Conservation (phyloP, 2,797 vertebrate genomes). For the Psittacula echo region DNA sequence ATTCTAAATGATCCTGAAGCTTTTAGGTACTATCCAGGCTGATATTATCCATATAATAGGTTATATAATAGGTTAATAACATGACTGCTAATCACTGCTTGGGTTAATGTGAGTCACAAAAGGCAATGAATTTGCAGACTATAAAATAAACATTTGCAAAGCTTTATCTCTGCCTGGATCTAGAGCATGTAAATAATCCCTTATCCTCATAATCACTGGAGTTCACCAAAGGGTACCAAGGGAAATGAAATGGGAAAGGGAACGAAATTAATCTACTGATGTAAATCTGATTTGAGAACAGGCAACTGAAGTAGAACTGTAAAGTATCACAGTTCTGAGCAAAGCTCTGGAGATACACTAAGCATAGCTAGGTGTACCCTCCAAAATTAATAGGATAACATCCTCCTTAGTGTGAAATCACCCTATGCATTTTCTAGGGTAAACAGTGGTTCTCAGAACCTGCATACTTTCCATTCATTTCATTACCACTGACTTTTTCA, state of each 20-base stretch:
- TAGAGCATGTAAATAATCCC: slow-evolving; percentile 35
- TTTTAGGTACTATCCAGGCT: neutral
- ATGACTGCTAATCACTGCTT: slow-evolving; percentile 24
- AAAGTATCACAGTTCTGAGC: neutral
- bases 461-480: neutral
- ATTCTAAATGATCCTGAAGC: neutral
- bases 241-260: slow-evolving; percentile 17
- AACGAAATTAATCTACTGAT: slow-evolving; percentile 39
- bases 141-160: slow-evolving; percentile 46
- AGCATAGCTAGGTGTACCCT: neutral
- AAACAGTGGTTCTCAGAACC: neutral
- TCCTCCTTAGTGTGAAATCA: neutral
- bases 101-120: slow-evolving; percentile 47
- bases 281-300: slow-evolving; percentile 13
- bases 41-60: neutral
- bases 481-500: neutral
- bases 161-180: slow-evolving; percentile 20
- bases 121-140: slow-evolving; percentile 38
- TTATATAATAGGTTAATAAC: slow-evolving; percentile 38
- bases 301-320: slow-evolving; percentile 20
- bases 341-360: neutral
- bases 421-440: neutral
- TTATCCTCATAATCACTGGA: slow-evolving; percentile 51
- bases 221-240: slow-evolving; percentile 10
- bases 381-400: neutral